Base-by-base conservation (phyloP, 2,797 vertebrate species). In the Melanotaenia boesemani region DNA sequence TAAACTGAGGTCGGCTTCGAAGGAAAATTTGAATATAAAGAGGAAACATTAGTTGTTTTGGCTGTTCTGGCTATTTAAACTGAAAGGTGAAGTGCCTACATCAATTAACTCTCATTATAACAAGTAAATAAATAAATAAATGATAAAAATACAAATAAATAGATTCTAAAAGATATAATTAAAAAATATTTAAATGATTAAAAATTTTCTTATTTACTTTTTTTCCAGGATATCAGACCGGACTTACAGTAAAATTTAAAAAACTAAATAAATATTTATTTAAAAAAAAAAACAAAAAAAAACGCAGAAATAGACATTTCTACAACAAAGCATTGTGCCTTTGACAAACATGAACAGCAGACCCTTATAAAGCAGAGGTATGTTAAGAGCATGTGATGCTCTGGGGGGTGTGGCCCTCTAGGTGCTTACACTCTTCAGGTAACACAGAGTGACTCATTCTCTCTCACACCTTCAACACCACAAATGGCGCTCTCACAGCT, bases 321-420 rank as follows among this genome's bases (percentile, higher is more conserved):
- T 50, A 48, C n/a, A 37, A 65, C 22, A 65, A 76, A 84, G 75
- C 62, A 64, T 60, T 62, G 28, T 72, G 77, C 84, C 79, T 77
- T 83, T 74, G 81, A 57, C 12, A 20, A 30, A 65, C 34, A 4
- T 65, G 77, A 90, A 90, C 90, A 89, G 91, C 81, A 82, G 85
- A 77, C 66, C 76, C 80, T 79, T 82, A 87, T 72, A 67, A 77
- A 80, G 67, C 68, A 54, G 44, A 86, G 86, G 88, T 86, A 92
- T 90, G 89, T 85, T 15, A 58, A 75, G 75, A 91, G 74, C 86
- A 89, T 90, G 90, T 92, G 89, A 91, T 86, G 81, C 79, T 83
- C 6, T 7, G 55, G 85, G 88, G 70, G 93, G 93, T 75, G 93
- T 93, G 92, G 92, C 87, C 80, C 86, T 50, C 72, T 70, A 87